A percentile compares a stretch with the other conserved stretches of the same genome.
Evolutionary conservation across 2,113 vertebrate genomes (phyloP).

Genomic region (Heteronetta atricapilla): DNA sequence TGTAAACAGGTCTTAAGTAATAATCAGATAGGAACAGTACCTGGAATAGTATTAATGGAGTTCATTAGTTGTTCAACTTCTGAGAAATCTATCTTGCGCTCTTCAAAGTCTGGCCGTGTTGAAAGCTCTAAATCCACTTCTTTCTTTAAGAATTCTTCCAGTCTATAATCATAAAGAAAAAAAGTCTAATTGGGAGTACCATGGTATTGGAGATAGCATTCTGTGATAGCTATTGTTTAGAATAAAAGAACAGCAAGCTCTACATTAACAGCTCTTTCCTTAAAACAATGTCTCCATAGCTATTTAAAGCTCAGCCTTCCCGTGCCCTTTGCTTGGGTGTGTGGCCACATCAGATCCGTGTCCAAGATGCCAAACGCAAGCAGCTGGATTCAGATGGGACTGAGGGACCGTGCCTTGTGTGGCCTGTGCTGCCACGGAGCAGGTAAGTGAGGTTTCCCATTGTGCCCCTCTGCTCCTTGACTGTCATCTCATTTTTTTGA

Average conservation of each 20-base stretch:
- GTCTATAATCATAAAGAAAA: slow-evolving; percentile 67
- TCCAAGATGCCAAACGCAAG: background rate
- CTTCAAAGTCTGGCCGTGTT: slow-evolving; percentile 80
- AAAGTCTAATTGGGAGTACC: background rate
- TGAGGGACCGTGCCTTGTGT: background rate
- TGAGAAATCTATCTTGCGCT: slow-evolving; percentile 82
- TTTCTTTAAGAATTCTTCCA: slow-evolving; percentile 84
- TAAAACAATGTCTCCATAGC: background rate
- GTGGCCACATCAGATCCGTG: background rate
- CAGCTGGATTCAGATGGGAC: background rate
- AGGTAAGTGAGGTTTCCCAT: background rate
- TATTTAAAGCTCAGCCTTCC: background rate
- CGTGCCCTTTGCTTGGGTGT: background rate
- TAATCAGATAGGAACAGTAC: slow-evolving; percentile 64
- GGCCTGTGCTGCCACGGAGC: background rate
- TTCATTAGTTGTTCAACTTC: slow-evolving; percentile 91
- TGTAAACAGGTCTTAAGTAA: slow-evolving; percentile 17
- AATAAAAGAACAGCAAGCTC: background rate
- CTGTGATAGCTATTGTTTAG: background rate
- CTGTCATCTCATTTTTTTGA: background rate
- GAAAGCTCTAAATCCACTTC: slow-evolving; percentile 82
- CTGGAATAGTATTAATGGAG: slow-evolving; percentile 87
- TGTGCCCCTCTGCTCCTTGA: background rate
- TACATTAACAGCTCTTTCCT: background rate
- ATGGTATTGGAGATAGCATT: background rate